These are phyloP conservation scores for Euwallacea similis DNA, from an alignment of 1,140 invertebrate genomes.

Conservation along the genomic window DNA sequence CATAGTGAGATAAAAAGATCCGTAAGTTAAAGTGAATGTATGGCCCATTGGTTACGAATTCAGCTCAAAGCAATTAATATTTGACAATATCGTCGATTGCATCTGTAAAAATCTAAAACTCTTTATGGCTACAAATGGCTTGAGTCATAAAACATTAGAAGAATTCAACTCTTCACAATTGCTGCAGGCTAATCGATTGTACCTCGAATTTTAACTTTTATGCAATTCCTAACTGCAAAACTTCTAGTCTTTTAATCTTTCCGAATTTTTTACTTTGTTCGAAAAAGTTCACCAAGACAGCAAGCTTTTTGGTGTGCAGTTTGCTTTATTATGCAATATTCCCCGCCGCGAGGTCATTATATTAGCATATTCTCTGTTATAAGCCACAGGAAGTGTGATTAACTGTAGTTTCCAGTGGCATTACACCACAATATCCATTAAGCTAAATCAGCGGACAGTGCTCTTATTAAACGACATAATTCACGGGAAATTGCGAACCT, in stretches of 20 bases:
- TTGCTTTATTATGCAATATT: slow-evolving; percentile 36
- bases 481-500: neutral
- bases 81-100: neutral
- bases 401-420: slow-evolving; percentile 31
- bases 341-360: slow-evolving; percentile 28
- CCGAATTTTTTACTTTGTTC: slow-evolving; percentile 18
- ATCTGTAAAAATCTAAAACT: slow-evolving; percentile 8
- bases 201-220: slow-evolving; percentile 16
- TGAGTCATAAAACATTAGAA: slow-evolving; percentile 8
- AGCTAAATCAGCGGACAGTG: slow-evolving; percentile 5
- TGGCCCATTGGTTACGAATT: too few species aligned
- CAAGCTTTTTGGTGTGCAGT: slow-evolving; percentile 9
- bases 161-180: neutral
- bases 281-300: slow-evolving; percentile 3
- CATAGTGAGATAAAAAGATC: too few species aligned
- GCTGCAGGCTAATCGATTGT: slow-evolving; percentile 8
- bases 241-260: slow-evolving; percentile 12
- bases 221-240: slow-evolving; percentile 18
- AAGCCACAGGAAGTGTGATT: slow-evolving; percentile 35
- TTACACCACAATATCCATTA: slow-evolving; percentile 11
- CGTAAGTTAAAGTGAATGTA: too few species aligned
- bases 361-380: slow-evolving; percentile 37
- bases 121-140: slow-evolving; percentile 5
- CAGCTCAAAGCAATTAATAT: neutral
- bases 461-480: slow-evolving; percentile 18